phyloP scores from a whole-genome alignment of 1,140 invertebrate genomes.

The Zaprionus nigranus region DNA sequence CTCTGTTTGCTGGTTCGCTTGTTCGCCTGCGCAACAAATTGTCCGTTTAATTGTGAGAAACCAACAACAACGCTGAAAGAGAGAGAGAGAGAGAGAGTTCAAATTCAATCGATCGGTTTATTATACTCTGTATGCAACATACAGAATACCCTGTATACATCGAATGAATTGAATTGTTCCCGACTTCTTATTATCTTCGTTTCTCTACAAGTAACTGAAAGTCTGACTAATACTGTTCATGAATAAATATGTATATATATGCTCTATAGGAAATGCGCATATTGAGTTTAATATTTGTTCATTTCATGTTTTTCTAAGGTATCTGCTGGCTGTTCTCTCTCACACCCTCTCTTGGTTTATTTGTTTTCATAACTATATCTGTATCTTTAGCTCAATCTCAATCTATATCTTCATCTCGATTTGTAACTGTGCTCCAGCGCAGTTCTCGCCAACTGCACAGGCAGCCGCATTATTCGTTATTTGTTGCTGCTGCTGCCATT shows the following conservation, averaged over 20 bases:
- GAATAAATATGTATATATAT: background rate
- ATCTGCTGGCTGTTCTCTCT: background rate
- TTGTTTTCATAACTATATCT: background rate
- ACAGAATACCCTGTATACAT: too few relatives aligned
- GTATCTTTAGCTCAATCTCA: constrained; percentile 19
- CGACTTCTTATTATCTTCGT: too few relatives aligned
- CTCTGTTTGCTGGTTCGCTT: constrained; percentile 18
- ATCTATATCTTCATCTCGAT: constrained; percentile 12
- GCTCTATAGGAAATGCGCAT: too few relatives aligned
- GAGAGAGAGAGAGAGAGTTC: constrained; percentile 4
- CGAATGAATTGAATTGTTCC: too few relatives aligned
- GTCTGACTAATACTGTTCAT: too few relatives aligned
- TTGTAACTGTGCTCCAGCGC: constrained; percentile 23
- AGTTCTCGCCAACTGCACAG: constrained; percentile 25
- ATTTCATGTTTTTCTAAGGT: background rate
- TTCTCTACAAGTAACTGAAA: too few relatives aligned
- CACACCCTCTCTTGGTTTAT: background rate
- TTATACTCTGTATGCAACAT: background rate
- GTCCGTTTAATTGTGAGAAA: constrained; percentile 77
- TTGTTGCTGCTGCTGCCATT: constrained; percentile 8
- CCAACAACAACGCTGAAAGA: constrained; percentile 30
- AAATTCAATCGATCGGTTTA: constrained; percentile 24
- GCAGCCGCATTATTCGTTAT: background rate
- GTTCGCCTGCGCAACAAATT: constrained; percentile 70
- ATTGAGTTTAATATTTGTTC: background rate